These are phyloP conservation scores for Rotaria sp. DNA, from an alignment of 2,888 invertebrate genomes.

Conservation along the genomic window DNA sequence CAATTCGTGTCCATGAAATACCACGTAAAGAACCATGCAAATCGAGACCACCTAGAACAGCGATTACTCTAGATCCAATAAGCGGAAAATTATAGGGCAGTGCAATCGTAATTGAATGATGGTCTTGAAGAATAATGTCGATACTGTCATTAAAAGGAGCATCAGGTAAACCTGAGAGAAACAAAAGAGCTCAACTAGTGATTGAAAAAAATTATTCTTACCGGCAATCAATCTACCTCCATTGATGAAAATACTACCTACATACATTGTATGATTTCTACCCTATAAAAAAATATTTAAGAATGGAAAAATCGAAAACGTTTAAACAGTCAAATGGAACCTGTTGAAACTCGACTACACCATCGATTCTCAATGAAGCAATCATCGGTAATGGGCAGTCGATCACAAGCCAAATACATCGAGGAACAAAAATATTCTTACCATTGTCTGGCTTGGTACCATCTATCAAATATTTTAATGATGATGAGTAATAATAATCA, in stretches of 20 bases:
- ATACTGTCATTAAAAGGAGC: conserved; percentile 43
- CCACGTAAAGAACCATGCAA: conserved; percentile 46
- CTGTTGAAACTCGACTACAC: conserved; percentile 46
- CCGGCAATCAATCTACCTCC: conserved; percentile 47
- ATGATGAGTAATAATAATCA: no score
- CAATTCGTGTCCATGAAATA: conserved; percentile 45
- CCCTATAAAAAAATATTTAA: background rate
- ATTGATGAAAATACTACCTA: conserved; percentile 45
- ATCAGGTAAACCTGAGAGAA: conserved; percentile 44
- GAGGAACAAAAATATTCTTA: conserved; percentile 32
- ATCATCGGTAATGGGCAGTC: conserved; percentile 42
- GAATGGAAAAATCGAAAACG: background rate
- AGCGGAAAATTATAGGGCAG: conserved; percentile 44
- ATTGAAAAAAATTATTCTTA: no score
- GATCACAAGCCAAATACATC: conserved; percentile 45
- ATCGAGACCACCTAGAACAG: conserved; percentile 48
- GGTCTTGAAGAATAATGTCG: conserved; percentile 42
- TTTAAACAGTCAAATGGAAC: conserved; percentile 28
- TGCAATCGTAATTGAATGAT: conserved; percentile 42
- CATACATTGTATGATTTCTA: conserved; percentile 43
- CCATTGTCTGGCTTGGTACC: conserved; percentile 8
- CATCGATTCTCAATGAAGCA: conserved; percentile 45
- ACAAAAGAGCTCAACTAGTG: no score
- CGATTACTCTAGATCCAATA: conserved; percentile 38
- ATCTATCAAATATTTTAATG: background rate